Percentiles rank a stretch among this genome's conserved stretches.
phyloP scores from a whole-genome alignment of 2,888 invertebrate genomes.

The Nemotelus pantherinus region DNA sequence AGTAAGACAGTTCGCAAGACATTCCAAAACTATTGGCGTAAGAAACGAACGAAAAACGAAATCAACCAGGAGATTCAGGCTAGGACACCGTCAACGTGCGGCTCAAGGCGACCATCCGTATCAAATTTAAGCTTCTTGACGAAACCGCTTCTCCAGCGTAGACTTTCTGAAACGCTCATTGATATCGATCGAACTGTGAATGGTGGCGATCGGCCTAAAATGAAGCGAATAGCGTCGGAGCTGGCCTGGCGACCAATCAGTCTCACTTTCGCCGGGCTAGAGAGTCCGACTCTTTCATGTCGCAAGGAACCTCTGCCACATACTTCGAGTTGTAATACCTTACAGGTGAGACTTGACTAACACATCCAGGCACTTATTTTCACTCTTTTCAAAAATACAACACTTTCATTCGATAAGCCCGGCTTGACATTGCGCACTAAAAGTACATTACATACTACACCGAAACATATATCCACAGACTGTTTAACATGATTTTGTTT shows the following conservation, averaged over 20 bases:
- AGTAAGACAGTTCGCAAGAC: conserved; percentile 77
- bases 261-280: conserved; percentile 56
- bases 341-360: conserved; percentile 68
- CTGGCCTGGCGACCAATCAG: conserved; percentile 66
- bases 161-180: conserved; percentile 69
- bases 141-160: conserved; percentile 67
- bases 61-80: conserved; percentile 84
- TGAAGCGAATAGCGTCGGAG: conserved; percentile 67
- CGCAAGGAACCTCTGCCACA: conserved; percentile 67
- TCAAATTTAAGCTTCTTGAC: conserved; percentile 69
- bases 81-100: conserved; percentile 80
- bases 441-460: too few relatives aligned
- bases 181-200: conserved; percentile 63
- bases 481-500: too few relatives aligned
- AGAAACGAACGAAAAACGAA: conserved; percentile 81
- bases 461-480: too few relatives aligned
- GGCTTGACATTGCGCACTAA: too few relatives aligned
- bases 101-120: conserved; percentile 77
- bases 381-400: too few relatives aligned
- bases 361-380: too few relatives aligned
- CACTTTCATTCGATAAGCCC: too few relatives aligned
- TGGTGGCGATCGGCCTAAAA: conserved; percentile 54
- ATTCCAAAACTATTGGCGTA: conserved; percentile 80
- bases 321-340: conserved; percentile 75
- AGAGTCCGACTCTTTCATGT: conserved; percentile 52